Evolutionary conservation across 1,140 invertebrate genomes (phyloP), one percentile per base, ranked within the genome.

Genomic region (Diachasma alloeum): DNA sequence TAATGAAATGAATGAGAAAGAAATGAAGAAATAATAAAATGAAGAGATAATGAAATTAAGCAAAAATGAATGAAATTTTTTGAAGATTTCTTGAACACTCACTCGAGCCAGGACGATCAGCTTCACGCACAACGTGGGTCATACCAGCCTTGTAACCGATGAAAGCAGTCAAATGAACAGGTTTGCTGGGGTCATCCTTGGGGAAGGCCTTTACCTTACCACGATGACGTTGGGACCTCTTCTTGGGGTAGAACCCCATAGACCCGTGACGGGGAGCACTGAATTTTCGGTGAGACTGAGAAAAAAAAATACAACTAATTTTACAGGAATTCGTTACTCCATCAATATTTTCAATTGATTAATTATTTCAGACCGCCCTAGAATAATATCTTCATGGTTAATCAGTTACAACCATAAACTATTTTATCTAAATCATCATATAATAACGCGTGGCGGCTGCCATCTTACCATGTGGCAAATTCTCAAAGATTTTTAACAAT

Each of bases 141-240:
- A 99, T 99, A 88, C 99, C 99, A 88, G 98, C 98, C 90, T 99
- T 99, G 90, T 99, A 99, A 63, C 95, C 97, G 80, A 99, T 93
- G 89, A 99, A 99, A 74, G 98, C 96, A 6, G 99, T 99, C 44
- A 99, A 91, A 92, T 99, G 99, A 5, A 99, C 96, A 39, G 99
- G 98, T 88, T 99, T 99, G 80, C 89, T 93, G 22, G 94, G 92
- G 87, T 99, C 97, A 94, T 99, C 99, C 87, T 98, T 99, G n/a
- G 99, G 99, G 92, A 99, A 99, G 78, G 98, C 96, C 96, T 99
- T 99, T 46, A 98, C 96, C 90, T 99, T 99, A 84, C 99, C 99
- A 92, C 98, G 96, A 93, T 98, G 97, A 87, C 97, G 94, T 78
- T 92, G 93, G 76, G 96, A 95, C 81, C 99, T 93, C 91, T 99